A percentile compares a stretch with the other conserved stretches of the same genome.
Conservation (phyloP, 2,113 vertebrate genomes). For the Haemorhous mexicanus region DNA sequence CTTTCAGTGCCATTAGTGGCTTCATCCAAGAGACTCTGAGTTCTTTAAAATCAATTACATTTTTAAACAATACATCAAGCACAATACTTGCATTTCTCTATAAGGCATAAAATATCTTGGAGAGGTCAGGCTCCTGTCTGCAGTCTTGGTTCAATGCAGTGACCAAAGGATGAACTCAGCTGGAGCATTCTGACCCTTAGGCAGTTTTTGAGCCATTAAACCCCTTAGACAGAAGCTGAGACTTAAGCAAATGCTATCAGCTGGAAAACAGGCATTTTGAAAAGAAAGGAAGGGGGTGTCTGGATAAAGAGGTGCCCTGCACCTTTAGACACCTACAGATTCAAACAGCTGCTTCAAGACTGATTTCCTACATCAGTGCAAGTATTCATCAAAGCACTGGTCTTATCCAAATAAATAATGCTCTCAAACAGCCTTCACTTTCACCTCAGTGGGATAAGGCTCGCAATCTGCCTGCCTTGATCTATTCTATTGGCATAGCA, state of each 20-base stretch:
- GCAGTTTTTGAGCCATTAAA: not conserved
- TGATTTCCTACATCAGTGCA: fast-evolving
- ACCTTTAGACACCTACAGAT: not conserved
- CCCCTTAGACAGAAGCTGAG: not conserved
- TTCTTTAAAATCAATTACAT: constrained; percentile 13
- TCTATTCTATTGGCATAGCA: not conserved
- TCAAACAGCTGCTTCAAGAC: not conserved
- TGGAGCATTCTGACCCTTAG: not conserved
- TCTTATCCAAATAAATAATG: not conserved
- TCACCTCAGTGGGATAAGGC: not conserved
- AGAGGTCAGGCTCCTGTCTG: not conserved
- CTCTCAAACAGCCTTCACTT: not conserved
- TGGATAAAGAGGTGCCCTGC: not conserved
- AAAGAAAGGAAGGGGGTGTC: not conserved
- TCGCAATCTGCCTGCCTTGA: not conserved
- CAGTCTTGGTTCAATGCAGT: not conserved
- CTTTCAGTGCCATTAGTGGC: not conserved
- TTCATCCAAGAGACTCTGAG: not conserved
- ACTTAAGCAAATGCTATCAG: not conserved
- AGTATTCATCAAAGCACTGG: not conserved
- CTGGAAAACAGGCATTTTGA: not conserved
- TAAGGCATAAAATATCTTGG: not conserved
- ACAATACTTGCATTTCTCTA: not conserved
- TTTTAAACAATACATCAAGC: not conserved
- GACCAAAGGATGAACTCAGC: not conserved